Evolutionary conservation across 2,797 vertebrate genomes (phyloP), one percentile per base, ranked within the genome.

Genomic region (Rhyacichthys aspro): DNA sequence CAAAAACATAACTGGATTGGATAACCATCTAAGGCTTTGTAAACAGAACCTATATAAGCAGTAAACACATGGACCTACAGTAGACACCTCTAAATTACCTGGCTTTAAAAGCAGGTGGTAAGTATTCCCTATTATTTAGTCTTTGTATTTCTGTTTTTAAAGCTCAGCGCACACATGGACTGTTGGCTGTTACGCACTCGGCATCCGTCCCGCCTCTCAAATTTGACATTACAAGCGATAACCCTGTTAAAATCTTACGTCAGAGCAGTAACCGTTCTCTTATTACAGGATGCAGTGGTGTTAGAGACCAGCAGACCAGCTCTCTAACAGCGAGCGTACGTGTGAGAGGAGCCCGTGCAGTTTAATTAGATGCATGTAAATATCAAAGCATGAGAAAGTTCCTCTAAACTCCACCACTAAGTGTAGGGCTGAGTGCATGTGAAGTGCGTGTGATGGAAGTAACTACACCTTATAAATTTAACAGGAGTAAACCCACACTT

Each of bases 371-470:
- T 43, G 23, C 79, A 76, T 86, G 88, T 83, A 79, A 80, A 88
- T 89, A 88, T 91, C 85, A 88, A 88, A 90, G 90, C 86, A 74
- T 88, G 87, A 83, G 86, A 92, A 91, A 89, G 91, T 90, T 81
- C 56, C 82, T 81, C 84, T 88, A 87, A 76, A 87, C 84, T 64
- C 55, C 16, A 77, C 90, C 88, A 87, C 89, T 90, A 90, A 92
- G 76, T 91, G 86, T 63, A 86, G 83, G 70, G 82, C 41, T 71
- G 59, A 15, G 37, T 68, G 65, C 70, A 82, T 82, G 81, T 63
- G 72, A 82, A 78, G 81, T 73, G 77, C 82, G 85, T 45, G 49
- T 78, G 81, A 86, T 88, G 87, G 78, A 82, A 76, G 62, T 70
- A 84, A 74, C 72, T 59, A 63, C 78, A 79, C 79, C 74, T 66